Evolutionary conservation across 2,888 invertebrate genomes (phyloP), one percentile per base, ranked within the genome.

Genomic region (Slavum lentiscoides): DNA sequence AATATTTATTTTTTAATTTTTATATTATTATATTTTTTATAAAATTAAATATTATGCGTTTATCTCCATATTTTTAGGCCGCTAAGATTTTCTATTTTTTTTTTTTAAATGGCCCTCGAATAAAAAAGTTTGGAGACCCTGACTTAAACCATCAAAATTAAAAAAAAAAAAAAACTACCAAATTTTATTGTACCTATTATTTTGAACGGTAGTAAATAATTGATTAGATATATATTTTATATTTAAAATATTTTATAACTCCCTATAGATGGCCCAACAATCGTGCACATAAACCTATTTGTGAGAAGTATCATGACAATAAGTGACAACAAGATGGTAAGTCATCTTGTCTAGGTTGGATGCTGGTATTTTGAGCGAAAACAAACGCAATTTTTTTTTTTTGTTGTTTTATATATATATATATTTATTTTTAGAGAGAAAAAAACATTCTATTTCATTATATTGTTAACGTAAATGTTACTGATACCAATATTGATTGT

Each of bases 281-380:
- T 95, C 90, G 97, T 97, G 89, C 93, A 92, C 90, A 95, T 97
- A 89, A 97, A 97, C 93, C 93, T 96, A 90, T 96, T 96, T 92
- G 95, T 97, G 89, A 91, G 97, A 91, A 96, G 94, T 92, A 95
- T 97, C 88, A 94, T 95, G 88, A 96, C 96, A 88, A 97, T 97
- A 90, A 97, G 96, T 92, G 97, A 97, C 92, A 96, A 95, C 89
- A 96, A 96, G 91, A 97, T 97, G 97, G 97, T 97, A 94, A 96
- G 96, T 94, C 88, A 77, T 77, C 69, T 82, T 75, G 73, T 75
- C 58, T 82, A 75, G 82, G 82, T 75, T 74, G 68, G 58, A 74
- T 82, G 74, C 82, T 82, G 77, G 77, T 80, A 80, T 80, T 80
- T 80, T 80, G 64, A 70, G 53, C 77, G 49, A 64, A 80, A 80